A percentile compares a stretch with the other conserved stretches of the same genome.
phyloP scores from a whole-genome alignment of 37 sponge, comb jelly and placozoan species.

The Agelas oroides region DNA sequence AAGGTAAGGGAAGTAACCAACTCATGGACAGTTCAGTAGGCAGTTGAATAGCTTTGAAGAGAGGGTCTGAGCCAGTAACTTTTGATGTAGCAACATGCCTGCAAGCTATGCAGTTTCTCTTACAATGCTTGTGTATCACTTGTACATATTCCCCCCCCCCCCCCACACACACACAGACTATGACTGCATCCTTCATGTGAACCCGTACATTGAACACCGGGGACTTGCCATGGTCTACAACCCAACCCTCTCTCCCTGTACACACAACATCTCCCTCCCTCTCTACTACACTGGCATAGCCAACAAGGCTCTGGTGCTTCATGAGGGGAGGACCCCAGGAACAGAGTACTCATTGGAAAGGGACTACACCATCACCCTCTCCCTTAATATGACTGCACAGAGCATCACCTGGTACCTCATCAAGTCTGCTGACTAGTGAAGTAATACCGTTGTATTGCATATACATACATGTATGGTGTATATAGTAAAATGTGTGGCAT shows the following conservation, averaged over 20 bases:
- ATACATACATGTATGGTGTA: too few species aligned
- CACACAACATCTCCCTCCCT: constrained; percentile 45
- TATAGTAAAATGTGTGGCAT: too few species aligned
- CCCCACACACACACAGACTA: constrained; percentile 2
- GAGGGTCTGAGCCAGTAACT: too few species aligned
- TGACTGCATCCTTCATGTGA: constrained; percentile 70
- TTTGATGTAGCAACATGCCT: too few species aligned
- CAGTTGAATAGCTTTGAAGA: too few species aligned
- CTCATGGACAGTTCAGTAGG: too few species aligned
- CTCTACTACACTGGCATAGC: constrained; percentile 74
- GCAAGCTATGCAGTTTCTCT: too few species aligned
- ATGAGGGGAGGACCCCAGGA: constrained; percentile 23
- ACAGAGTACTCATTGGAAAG: constrained; percentile 15
- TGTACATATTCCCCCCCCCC: too few species aligned
- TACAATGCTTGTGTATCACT: too few species aligned
- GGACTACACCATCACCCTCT: constrained; percentile 29
- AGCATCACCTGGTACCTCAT: constrained; percentile 56
- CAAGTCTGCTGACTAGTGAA: constrained; percentile 8
- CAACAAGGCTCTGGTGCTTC: constrained; percentile 26
- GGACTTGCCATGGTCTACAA: constrained; percentile 72
- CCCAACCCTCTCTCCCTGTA: constrained; percentile 32
- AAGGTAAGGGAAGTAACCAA: constrained; percentile 18
- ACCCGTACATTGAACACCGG: constrained; percentile 49
- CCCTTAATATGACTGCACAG: constrained; percentile 23
- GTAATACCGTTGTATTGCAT: too few species aligned